phyloP scores from a whole-genome alignment of 2,113 vertebrate genomes.

The Circaetus cinerascens region DNA sequence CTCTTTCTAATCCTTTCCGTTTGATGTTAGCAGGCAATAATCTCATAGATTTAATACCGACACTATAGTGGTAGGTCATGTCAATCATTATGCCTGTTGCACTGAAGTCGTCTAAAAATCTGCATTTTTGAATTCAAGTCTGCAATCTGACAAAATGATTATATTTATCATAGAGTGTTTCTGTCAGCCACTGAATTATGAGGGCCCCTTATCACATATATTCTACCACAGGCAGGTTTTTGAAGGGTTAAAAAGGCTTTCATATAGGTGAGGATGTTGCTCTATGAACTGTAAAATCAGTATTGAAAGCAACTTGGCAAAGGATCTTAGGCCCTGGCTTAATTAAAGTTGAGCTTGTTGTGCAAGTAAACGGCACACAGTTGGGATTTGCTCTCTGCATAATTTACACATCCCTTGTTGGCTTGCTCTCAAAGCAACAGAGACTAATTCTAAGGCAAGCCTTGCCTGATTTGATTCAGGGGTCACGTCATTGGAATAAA shows the following conservation, averaged over 20 bases:
- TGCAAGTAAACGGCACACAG: constrained; percentile 66
- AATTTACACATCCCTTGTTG: constrained; percentile 58
- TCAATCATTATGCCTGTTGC: neutral
- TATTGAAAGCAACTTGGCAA: constrained; percentile 62
- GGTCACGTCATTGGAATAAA: neutral
- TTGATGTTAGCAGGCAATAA: neutral
- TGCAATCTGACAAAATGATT: neutral
- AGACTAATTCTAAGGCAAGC: neutral
- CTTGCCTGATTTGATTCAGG: neutral
- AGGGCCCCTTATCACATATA: neutral
- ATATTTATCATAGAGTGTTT: neutral
- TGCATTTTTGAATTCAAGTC: neutral
- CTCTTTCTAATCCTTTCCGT: neutral
- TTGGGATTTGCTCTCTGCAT: constrained; percentile 60
- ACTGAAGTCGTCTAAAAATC: neutral
- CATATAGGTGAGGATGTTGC: constrained; percentile 46
- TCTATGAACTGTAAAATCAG: constrained; percentile 63
- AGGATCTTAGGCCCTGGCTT: constrained; percentile 49
- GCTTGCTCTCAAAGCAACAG: constrained; percentile 34
- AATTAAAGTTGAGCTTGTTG: constrained; percentile 72
- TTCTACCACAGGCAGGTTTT: neutral
- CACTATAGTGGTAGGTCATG: neutral
- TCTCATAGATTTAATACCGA: neutral
- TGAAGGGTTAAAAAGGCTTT: constrained; percentile 45
- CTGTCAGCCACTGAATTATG: neutral